A percentile compares a stretch with the other conserved stretches of the same genome.
phyloP scores from a whole-genome alignment of 2,113 vertebrate species.

The Nipponia nippon region DNA sequence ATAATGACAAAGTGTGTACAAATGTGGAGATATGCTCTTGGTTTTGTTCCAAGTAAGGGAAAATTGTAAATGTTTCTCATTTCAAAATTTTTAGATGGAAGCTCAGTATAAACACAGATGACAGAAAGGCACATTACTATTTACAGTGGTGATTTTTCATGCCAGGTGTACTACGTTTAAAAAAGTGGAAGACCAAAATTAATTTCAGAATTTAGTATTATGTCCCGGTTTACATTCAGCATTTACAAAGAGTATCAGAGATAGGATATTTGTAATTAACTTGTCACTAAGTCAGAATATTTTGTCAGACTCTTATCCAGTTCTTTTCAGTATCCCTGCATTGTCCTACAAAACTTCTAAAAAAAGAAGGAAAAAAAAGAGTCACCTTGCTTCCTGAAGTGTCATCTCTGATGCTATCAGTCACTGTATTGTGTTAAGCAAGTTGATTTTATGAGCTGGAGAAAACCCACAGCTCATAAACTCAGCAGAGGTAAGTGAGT shows the following conservation, averaged over 20 bases:
- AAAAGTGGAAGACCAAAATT: neutral
- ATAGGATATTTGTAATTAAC: neutral
- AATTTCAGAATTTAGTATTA: neutral
- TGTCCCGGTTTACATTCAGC: neutral
- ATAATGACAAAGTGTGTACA: neutral
- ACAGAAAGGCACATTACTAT: neutral
- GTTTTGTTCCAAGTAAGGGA: neutral
- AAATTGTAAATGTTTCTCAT: neutral
- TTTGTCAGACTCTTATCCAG: neutral
- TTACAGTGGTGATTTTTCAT: neutral
- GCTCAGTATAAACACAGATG: neutral
- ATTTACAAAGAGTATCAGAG: neutral
- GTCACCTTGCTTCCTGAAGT: constrained; percentile 72
- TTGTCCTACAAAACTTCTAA: neutral
- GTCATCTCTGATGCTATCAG: constrained; percentile 62
- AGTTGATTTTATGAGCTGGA: constrained; percentile 73
- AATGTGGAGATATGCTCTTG: neutral
- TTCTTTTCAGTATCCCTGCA: constrained; percentile 9
- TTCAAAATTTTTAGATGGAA: neutral
- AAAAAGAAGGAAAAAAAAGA: neutral
- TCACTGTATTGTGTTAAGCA: constrained; percentile 60
- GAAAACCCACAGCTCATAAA: constrained; percentile 77
- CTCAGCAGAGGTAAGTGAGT: constrained; percentile 75
- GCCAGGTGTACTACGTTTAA: neutral
- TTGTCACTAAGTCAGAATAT: neutral